These are phyloP conservation scores for Synanthedon vespiformis DNA, from an alignment of 2,888 invertebrate genomes.

Conservation along the genomic window DNA sequence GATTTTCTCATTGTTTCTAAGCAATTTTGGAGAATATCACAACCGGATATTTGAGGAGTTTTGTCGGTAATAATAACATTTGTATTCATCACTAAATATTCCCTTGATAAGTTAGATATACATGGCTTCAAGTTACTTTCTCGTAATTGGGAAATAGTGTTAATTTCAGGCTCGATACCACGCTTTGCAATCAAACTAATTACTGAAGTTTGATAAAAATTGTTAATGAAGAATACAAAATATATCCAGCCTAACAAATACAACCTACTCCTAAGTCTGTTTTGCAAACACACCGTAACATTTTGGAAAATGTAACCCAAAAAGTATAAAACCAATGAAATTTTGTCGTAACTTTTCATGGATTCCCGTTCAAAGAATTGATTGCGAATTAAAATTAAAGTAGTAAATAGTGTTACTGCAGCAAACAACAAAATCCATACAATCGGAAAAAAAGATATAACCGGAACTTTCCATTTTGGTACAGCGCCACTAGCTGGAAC, in stretches of 20 bases:
- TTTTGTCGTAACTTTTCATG: neutral
- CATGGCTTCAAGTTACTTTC: neutral
- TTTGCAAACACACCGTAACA: neutral
- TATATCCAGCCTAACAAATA: constrained; percentile 5
- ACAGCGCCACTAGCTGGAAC: constrained; percentile 1
- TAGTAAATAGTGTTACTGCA: constrained; percentile 1
- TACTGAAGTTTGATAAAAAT: constrained; percentile 8
- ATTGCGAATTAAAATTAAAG: neutral
- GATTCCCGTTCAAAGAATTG: neutral
- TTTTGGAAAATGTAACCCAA: neutral
- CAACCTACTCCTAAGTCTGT: neutral
- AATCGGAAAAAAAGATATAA: constrained; percentile 4
- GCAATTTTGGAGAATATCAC: constrained; percentile 1
- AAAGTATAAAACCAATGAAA: neutral
- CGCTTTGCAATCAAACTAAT: constrained; percentile 6
- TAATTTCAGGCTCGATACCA: neutral
- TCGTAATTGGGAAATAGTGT: neutral
- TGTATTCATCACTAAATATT: neutral
- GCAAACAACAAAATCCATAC: constrained; percentile 5
- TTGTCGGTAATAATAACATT: neutral
- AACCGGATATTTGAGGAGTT: neutral
- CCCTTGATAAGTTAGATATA: neutral
- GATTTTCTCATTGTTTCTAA: constrained; percentile 1
- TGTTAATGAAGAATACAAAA: constrained; percentile 8
- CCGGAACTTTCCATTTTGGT: constrained; percentile 6